Evolutionary conservation across 2,888 invertebrate species (phyloP).

Genomic region (Eurois occulta): DNA sequence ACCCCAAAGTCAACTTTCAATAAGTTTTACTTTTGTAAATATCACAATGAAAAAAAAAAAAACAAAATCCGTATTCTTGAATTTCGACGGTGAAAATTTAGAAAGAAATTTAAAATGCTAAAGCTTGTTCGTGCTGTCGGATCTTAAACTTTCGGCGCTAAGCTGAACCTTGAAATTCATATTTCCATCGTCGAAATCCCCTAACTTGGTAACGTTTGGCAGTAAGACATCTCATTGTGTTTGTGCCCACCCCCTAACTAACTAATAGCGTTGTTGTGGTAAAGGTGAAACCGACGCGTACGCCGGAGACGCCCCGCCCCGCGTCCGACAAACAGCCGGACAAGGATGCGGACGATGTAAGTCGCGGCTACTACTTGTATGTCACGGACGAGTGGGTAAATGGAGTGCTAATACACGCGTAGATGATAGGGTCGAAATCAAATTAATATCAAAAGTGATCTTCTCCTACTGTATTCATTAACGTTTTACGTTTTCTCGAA

Average conservation of each 20-base stretch:
- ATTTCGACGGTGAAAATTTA: not conserved
- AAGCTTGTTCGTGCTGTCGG: not conserved
- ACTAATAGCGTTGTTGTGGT: constrained; percentile 64
- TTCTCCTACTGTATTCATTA: too few species aligned
- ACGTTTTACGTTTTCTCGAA: too few species aligned
- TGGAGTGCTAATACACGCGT: constrained; percentile 12
- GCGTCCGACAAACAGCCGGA: constrained; percentile 81
- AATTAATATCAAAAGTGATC: too few species aligned
- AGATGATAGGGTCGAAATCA: not conserved
- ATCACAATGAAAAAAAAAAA: not conserved
- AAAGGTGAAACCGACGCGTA: constrained; percentile 87
- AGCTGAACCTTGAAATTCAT: not conserved
- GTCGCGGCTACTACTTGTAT: constrained; percentile 61
- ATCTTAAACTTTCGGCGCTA: not conserved
- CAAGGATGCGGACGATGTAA: constrained; percentile 77
- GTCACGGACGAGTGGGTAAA: constrained; percentile 15
- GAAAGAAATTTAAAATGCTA: not conserved
- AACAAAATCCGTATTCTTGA: not conserved
- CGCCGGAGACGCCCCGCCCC: constrained; percentile 89
- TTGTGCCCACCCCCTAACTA: constrained; percentile 45
- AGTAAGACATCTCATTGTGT: constrained; percentile 42
- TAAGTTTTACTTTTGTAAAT: not conserved
- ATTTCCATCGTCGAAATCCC: not conserved
- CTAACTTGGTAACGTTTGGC: constrained; percentile 2
- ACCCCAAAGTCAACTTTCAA: not conserved